Conservation (phyloP, 1,140 invertebrate genomes). For the Drosophila nebulosa region DNA sequence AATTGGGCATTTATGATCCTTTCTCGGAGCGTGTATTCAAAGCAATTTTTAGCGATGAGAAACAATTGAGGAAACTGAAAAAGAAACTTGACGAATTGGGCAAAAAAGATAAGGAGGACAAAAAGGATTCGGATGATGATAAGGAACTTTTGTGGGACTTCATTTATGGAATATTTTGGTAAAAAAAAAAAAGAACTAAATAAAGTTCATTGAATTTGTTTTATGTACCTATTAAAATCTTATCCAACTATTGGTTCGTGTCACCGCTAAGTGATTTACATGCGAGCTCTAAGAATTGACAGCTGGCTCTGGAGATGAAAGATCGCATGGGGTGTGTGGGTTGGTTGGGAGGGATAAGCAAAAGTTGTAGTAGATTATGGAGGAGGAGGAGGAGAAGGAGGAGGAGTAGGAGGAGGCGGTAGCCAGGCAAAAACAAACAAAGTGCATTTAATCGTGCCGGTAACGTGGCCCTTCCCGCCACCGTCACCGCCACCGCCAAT, state of each 20-base stretch:
- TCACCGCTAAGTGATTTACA: constrained; percentile 45
- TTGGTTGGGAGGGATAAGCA: background rate
- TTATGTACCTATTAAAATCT: background rate
- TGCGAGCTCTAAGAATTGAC: constrained; percentile 45
- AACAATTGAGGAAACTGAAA: constrained; percentile 23
- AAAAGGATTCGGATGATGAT: background rate
- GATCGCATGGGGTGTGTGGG: constrained; percentile 25
- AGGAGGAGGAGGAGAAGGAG: background rate
- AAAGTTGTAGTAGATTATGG: background rate
- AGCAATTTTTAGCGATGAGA: constrained; percentile 39
- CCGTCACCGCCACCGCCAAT: constrained; percentile 4
- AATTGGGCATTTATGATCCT: constrained; percentile 34
- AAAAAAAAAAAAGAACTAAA: background rate
- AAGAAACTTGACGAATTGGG: constrained; percentile 25
- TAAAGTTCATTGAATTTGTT: background rate
- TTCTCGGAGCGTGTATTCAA: constrained; percentile 16
- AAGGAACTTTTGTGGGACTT: constrained; percentile 22
- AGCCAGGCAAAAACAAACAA: constrained; percentile 49
- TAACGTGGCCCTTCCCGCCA: background rate
- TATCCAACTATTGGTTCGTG: constrained; percentile 6
- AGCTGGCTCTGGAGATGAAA: constrained; percentile 42
- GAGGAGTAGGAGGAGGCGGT: background rate
- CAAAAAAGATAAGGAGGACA: background rate
- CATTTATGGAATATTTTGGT: constrained; percentile 22
- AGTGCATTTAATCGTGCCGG: constrained; percentile 55